Evolutionary conservation across 2,888 invertebrate genomes (phyloP).

Genomic region (Anthophora plumipes): DNA sequence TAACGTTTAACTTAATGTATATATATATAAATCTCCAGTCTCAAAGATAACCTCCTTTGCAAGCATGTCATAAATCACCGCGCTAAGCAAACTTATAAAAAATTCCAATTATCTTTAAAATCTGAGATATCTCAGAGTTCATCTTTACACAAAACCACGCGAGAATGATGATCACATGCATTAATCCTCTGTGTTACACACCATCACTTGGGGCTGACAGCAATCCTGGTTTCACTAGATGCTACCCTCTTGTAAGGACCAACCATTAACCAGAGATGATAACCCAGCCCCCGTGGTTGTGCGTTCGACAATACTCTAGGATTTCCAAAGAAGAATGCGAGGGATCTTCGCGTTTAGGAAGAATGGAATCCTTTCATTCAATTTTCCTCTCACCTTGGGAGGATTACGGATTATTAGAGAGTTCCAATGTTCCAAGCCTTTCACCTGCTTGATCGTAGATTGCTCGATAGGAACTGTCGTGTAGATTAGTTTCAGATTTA

Average conservation of each 20-base stretch:
- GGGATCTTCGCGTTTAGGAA: not conserved
- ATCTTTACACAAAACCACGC: not conserved
- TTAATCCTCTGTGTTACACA: not conserved
- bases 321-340: not conserved
- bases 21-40: too few relatives aligned
- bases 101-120: too few relatives aligned
- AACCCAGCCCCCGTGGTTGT: conserved; percentile 1
- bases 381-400: not conserved
- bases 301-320: not conserved
- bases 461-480: too few relatives aligned
- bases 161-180: not conserved
- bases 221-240: conserved; percentile 1
- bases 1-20: too few relatives aligned
- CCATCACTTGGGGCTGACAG: conserved; percentile 9
- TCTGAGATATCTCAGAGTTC: not conserved
- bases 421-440: not conserved
- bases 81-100: too few relatives aligned
- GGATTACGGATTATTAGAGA: not conserved
- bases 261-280: conserved; percentile 8
- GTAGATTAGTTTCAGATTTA: too few relatives aligned
- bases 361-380: not conserved
- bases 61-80: too few relatives aligned
- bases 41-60: too few relatives aligned
- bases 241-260: not conserved
- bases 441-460: too few relatives aligned